Percentiles rank a stretch among this genome's conserved stretches.
phyloP scores from a whole-genome alignment of 2,113 vertebrate species.

The Genyomyrus donnyi region DNA sequence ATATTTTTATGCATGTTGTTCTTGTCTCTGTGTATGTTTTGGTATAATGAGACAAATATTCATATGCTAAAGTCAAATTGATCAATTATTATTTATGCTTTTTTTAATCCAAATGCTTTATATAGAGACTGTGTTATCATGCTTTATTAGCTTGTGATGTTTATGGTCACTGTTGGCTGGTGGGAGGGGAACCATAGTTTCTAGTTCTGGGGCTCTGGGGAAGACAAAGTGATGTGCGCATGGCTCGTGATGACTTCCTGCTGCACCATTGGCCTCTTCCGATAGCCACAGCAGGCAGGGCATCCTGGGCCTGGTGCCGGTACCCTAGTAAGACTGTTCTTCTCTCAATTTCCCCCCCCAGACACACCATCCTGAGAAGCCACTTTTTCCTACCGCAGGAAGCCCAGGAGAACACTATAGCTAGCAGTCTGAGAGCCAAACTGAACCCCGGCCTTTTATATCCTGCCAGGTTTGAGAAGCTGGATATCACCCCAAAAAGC shows the following conservation, averaged over 20 bases:
- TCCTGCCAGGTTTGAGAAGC: constrained; percentile 99
- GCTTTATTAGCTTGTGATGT: constrained; percentile 45
- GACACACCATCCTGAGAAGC: constrained; percentile 99
- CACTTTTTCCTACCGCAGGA: constrained; percentile 99
- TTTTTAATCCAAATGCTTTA: neutral
- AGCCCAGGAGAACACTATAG: constrained; percentile 99
- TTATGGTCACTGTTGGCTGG: neutral
- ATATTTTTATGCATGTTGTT: neutral
- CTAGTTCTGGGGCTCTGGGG: neutral
- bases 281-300: constrained; percentile 76
- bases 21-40: neutral
- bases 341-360: constrained; percentile 99
- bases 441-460: constrained; percentile 99
- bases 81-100: neutral
- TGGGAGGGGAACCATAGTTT: neutral
- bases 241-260: constrained; percentile 48
- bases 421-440: constrained; percentile 99
- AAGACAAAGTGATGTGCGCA: constrained; percentile 14
- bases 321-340: constrained; percentile 99
- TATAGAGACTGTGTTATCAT: neutral
- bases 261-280: constrained; percentile 44
- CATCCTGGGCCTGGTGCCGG: constrained; percentile 85
- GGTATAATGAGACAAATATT: neutral
- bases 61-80: neutral
- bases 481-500: constrained; percentile 99